phyloP scores from a whole-genome alignment of 2,888 invertebrate species.

The Antheraea yamamai region DNA sequence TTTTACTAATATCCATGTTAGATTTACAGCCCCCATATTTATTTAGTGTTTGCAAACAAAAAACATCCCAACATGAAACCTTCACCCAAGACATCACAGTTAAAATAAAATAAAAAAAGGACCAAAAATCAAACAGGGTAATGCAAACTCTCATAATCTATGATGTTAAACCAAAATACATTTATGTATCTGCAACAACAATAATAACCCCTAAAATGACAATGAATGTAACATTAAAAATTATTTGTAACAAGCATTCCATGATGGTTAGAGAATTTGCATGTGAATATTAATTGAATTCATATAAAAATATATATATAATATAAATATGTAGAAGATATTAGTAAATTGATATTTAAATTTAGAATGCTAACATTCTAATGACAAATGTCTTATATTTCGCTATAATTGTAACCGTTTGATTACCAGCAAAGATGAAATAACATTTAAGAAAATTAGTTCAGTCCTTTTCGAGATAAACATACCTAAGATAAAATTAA shows the following conservation, averaged over 20 bases:
- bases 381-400: not conserved
- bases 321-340: conserved; percentile 10
- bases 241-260: conserved; percentile 19
- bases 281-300: conserved; percentile 23
- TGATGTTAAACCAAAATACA: conserved; percentile 27
- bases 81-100: conserved; percentile 72
- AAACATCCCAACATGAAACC: conserved; percentile 55
- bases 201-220: not conserved
- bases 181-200: conserved; percentile 17
- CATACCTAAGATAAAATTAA: not conserved
- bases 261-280: conserved; percentile 34
- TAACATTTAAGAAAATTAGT: not conserved
- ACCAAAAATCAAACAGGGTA: conserved; percentile 30
- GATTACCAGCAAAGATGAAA: not conserved
- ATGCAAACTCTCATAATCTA: conserved; percentile 30
- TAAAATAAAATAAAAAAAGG: conserved; percentile 38
- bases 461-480: not conserved
- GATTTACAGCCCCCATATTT: not conserved
- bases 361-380: not conserved
- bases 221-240: conserved; percentile 16
- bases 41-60: conserved; percentile 64
- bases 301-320: conserved; percentile 10
- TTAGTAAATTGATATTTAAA: not conserved
- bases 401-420: not conserved
- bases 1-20: not conserved